Base-by-base conservation (phyloP, 1,140 invertebrate species). In the Ruditapes philippinarum region DNA sequence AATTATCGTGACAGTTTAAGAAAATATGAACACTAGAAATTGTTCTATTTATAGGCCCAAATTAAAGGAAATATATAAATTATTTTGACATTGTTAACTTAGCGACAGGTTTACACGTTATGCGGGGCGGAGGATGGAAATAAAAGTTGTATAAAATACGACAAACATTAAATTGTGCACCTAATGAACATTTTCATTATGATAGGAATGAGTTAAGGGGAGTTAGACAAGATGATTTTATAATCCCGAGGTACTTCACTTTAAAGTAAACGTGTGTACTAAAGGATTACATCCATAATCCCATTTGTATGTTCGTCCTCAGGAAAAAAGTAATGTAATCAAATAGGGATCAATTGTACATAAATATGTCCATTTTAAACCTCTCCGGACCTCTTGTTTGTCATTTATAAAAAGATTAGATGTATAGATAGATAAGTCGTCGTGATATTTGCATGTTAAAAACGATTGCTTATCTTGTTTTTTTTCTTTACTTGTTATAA, bases 381-480 rank as follows among this genome's bases (percentile, higher is more conserved):
- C 65, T 70, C 65, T 38, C 3, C 9, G 33, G 7, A 70, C 65
- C 65, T 33, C 36, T 19, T 38, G 31, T 40, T 70, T 70, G 65
- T 70, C 65, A 70, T 36, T 70, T 70, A 70, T 70, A 36, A 70
- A 70, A 70, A 36, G 36, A 70, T 62, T 62, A 70, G n/a, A 70
- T 70, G 65, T 38, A 70, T n/a, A n/a, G 28, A 70, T 14, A 38
- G 31, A 70, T 70, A 70, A 70, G n/a, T 22, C 28, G 25, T 7
- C 57, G 3, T 62, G 57, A 62, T 62, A 25, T 28, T 14, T 25
- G 57, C 14, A 28, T 62, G 19, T 62, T n/a, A 62, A 28, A 62
- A 28, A 62, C n/a, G 57, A 62, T 28, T 28, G 57, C 57, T 28
- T 62, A n/a, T 62, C 57, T n/a, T 28, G 7, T n/a, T 7, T 62